Base-by-base conservation (phyloP, 2,797 vertebrate genomes). In the Ceyx erithaca region DNA sequence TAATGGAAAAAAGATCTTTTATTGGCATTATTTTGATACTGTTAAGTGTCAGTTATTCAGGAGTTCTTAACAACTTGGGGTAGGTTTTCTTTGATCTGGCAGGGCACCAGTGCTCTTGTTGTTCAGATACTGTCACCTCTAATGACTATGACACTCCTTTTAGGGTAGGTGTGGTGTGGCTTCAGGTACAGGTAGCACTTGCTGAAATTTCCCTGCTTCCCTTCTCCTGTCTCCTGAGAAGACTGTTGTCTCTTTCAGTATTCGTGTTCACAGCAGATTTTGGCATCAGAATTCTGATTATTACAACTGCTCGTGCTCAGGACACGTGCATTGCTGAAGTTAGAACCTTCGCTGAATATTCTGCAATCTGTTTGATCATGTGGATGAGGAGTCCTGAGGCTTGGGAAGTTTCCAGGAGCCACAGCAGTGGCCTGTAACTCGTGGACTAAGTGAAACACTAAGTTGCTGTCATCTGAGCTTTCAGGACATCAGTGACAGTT, bases 261-360 rank as follows among this genome's bases (percentile, higher is more conserved):
- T 35, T 35, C 18, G 57, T 25, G 37, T 35, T 51, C 64, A 51
- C 10, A 63, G 17, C 22, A 35, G 35, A 57, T 49, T 5, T 25
- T 54, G 37, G 37, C 35, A 40, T 26, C 14, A 54, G 30, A 41
- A 80, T 30, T 25, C 41, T 40, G 25, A 13, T 22, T 14, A 15
- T 35, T 80, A 14, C 4, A 67, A 6, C 19, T 51, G 41, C 40
- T 80, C 4, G 1, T 45, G 46, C 23, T 31, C 9, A 43, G 37
- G 41, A 20, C 6, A 21, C 10, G 1, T 48, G 23, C 15, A 4
- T 41, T 35, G 14, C 16, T 45, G 2, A 0, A 5, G 25, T 37
- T 19, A 11, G 22, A 30, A 9, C 15, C 54, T 30, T 46, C 43
- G 14, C 2, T 13, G 40, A 63, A 22, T 12, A 4, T 15, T 33